A percentile compares a stretch with the other conserved stretches of the same genome.
Conservation (phyloP, 2,888 invertebrate genomes). For the Therioaphis trifolii region DNA sequence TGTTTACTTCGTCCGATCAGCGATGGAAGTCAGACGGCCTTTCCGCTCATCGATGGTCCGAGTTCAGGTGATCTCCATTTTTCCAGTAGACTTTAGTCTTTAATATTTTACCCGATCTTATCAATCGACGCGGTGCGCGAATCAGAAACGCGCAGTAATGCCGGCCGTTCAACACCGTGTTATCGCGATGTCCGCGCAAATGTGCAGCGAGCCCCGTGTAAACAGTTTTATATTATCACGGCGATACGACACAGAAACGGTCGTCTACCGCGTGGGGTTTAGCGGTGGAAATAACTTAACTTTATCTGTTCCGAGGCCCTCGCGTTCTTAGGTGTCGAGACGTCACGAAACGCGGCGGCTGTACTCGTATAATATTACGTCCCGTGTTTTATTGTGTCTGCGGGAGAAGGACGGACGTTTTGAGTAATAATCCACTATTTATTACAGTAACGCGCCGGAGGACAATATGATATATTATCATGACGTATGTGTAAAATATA, state of each 20-base stretch:
- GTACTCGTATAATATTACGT: background rate
- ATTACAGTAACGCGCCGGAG: slow-evolving; percentile 16
- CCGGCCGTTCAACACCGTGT: too few species aligned
- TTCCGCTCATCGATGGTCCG: too few species aligned
- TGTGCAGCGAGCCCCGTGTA: background rate
- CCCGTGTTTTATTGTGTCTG: slow-evolving; percentile 40
- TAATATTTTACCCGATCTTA: too few species aligned
- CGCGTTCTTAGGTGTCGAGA: too few species aligned
- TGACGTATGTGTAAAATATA: background rate
- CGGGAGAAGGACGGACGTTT: slow-evolving; percentile 28
- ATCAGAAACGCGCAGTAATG: too few species aligned
- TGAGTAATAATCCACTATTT: slow-evolving; percentile 41
- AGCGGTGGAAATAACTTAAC: slow-evolving; percentile 14
- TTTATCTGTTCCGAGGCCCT: background rate
- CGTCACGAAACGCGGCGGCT: background rate
- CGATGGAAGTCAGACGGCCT: too few species aligned
- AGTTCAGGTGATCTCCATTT: too few species aligned
- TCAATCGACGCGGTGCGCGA: too few species aligned
- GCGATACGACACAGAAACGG: background rate
- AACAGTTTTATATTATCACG: background rate
- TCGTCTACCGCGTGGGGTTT: background rate
- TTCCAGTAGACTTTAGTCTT: too few species aligned
- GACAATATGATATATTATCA: background rate
- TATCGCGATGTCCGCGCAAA: too few species aligned
- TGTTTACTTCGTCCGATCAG: too few species aligned